phyloP scores from a whole-genome alignment of 30 jellyfish, hydroid and myxozoan genomes.

The Aurelia coerulea region DNA sequence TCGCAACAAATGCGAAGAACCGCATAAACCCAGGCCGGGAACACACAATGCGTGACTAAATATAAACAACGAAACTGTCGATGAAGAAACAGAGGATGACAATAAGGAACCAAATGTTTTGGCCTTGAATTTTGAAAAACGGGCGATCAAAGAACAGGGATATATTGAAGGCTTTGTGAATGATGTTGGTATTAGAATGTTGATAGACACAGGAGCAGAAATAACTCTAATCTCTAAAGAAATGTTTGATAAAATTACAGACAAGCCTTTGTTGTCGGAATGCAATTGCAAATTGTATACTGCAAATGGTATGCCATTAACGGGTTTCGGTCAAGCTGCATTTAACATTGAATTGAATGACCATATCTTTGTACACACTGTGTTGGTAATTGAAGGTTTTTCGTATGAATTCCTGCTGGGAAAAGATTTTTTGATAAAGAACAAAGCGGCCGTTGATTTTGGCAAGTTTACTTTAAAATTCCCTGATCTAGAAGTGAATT shows the following conservation, averaged over 20 bases:
- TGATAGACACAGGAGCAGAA: slow-evolving; percentile 25
- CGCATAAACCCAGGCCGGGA: not conserved
- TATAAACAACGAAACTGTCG: not conserved
- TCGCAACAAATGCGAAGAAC: slow-evolving; percentile 9
- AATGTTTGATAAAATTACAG: slow-evolving; percentile 18
- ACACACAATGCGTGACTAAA: too few species aligned
- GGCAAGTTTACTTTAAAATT: not conserved
- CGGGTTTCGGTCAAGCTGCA: slow-evolving; percentile 2
- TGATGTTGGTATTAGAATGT: slow-evolving; percentile 2
- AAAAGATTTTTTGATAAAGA: slow-evolving; percentile 17
- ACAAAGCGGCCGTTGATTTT: not conserved
- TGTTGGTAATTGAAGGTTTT: not conserved
- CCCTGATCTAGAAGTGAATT: slow-evolving; percentile 2
- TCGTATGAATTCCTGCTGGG: slow-evolving; percentile 29
- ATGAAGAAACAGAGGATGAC: not conserved
- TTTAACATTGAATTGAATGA: slow-evolving; percentile 15
- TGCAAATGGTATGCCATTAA: too few species aligned
- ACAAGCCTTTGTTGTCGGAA: not conserved
- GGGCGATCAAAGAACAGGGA: slow-evolving; percentile 25
- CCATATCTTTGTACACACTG: slow-evolving; percentile 6
- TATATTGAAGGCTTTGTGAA: slow-evolving; percentile 18
- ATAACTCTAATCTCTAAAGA: slow-evolving; percentile 16
- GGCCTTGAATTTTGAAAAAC: not conserved
- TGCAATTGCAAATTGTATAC: not conserved
- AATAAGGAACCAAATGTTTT: slow-evolving; percentile 1